Base-by-base conservation (phyloP, 1,140 invertebrate species). In the Luehdorfia chinensis region DNA sequence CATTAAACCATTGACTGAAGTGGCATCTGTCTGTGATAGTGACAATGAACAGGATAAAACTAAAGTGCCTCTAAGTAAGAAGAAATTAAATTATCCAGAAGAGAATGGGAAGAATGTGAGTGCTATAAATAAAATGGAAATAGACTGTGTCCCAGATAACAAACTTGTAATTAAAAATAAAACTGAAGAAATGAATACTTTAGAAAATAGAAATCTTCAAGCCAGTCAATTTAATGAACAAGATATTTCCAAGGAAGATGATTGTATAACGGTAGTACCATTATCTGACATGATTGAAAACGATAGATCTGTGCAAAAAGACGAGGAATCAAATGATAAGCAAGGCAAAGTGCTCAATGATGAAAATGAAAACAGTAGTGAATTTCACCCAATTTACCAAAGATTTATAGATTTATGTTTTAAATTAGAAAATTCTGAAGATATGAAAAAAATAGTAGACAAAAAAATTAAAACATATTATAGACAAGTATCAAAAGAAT, bases 401-500 rank as follows among this genome's bases (percentile, higher is more conserved):
- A 66, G 47, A 19, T 86, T 84, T 52, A 86, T 86, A 27, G 56
- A 77, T 48, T 50, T 73, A 11, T 86, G 83, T 59, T 75, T 86
- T 19, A 6, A 72, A 53, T 45, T 83, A n/a, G 83, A 86, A 67
- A 67, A 86, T 60, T 77, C 83, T 18, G 66, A 75, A 32, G 83
- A 86, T 47, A 86, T 86, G 83, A 66, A 64, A 32, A 83, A 78
- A 49, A 86, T 86, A 61, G 73, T 86, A 33, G 83, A 86, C 7
- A 84, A 77, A 45, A 86, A 81, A 58, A 76, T 86, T 7, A 84
- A 83, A 64, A 55, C 59, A n/a, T 86, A 86, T 54, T 84, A 84
- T 37, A 81, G 52, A 54, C 76, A 84, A 50, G 78, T 77, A 43
- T 64, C 71, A 11, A 83, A 83, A 55, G 66, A 71, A 36, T 86